Percentiles rank a stretch among this genome's conserved stretches.
Evolutionary conservation across 2,113 vertebrate species (phyloP).

Genomic region (Pungitius pungitius): DNA sequence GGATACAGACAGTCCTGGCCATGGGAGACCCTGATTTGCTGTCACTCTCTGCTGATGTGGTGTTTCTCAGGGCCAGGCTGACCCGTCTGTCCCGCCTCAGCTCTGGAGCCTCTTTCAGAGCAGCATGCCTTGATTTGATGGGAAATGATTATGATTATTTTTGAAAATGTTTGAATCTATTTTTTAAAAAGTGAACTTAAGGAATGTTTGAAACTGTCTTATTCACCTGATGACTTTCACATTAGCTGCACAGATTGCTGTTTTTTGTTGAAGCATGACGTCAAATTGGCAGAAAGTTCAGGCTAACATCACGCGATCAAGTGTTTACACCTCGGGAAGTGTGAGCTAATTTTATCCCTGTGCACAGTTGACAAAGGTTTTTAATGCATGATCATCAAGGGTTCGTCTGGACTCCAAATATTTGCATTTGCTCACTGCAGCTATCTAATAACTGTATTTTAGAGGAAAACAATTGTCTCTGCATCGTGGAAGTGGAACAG

Average conservation of each 20-base stretch:
- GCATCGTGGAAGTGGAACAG: slow-evolving; percentile 14
- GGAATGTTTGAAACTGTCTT: neutral
- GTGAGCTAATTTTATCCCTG: slow-evolving; percentile 12
- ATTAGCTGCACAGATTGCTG: slow-evolving; percentile 49
- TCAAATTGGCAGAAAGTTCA: slow-evolving; percentile 8
- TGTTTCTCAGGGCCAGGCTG: slow-evolving; percentile 66
- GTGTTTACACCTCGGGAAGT: slow-evolving; percentile 26
- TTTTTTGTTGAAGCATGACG: slow-evolving; percentile 47
- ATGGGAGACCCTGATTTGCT: slow-evolving; percentile 50
- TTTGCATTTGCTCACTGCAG: slow-evolving; percentile 18
- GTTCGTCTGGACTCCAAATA: slow-evolving; percentile 15
- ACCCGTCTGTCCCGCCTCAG: slow-evolving; percentile 61
- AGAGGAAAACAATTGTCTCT: neutral
- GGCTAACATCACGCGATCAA: slow-evolving; percentile 23
- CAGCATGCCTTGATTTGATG: slow-evolving; percentile 58
- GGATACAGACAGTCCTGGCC: slow-evolving; percentile 58
- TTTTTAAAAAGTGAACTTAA: neutral
- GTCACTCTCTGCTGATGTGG: slow-evolving; percentile 5
- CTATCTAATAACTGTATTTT: neutral
- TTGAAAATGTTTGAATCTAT: neutral
- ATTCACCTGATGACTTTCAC: slow-evolving; percentile 10
- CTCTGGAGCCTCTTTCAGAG: slow-evolving; percentile 50
- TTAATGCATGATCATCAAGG: slow-evolving; percentile 62
- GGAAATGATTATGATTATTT: slow-evolving; percentile 2
- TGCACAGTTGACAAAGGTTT: slow-evolving; percentile 20